phyloP scores from a whole-genome alignment of 2,888 invertebrate genomes.

The Cremastinae sp. region DNA sequence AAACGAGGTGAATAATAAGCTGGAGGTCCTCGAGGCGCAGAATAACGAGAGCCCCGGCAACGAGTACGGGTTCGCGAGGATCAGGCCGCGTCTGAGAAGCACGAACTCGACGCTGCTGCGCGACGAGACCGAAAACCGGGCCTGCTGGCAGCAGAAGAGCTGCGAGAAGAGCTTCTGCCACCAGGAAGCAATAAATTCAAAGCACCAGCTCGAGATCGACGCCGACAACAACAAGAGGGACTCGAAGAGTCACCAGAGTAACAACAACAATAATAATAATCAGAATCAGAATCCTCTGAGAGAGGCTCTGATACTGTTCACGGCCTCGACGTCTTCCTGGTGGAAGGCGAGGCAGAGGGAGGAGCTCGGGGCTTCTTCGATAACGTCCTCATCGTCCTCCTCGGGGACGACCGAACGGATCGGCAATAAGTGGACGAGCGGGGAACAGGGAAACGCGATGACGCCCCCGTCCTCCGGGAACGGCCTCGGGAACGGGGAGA shows the following conservation, averaged over 20 bases:
- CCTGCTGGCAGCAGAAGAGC: conserved; percentile 60
- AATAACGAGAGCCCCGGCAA: conserved; percentile 69
- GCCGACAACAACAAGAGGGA: conserved; percentile 59
- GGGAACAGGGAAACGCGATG: conserved; percentile 58
- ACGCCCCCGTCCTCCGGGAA: conserved; percentile 59
- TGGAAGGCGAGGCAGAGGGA: conserved; percentile 78
- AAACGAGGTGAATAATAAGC: conserved; percentile 47
- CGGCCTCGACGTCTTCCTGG: conserved; percentile 78
- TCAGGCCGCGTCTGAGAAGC: conserved; percentile 75
- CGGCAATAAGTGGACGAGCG: conserved; percentile 75
- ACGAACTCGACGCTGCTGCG: conserved; percentile 74
- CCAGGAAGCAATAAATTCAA: conserved; percentile 23
- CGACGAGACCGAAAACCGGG: conserved; percentile 70
- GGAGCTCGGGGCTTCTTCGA: conserved; percentile 67
- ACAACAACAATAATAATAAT: conserved; percentile 65
- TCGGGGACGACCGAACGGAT: conserved; percentile 75
- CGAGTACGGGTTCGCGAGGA: conserved; percentile 77
- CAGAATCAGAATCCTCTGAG: conserved; percentile 72
- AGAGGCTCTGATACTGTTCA: conserved; percentile 76
- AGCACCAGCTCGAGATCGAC: conserved; percentile 67
- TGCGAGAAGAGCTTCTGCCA: conserved; percentile 49
- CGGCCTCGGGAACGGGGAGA: conserved; percentile 49
- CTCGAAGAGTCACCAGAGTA: too few relatives aligned
- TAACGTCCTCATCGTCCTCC: conserved; percentile 66
- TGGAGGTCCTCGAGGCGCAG: conserved; percentile 60